These are phyloP conservation scores for Philypnodon macrostomus DNA, from an alignment of 2,797 vertebrate species.

Conservation along the genomic window DNA sequence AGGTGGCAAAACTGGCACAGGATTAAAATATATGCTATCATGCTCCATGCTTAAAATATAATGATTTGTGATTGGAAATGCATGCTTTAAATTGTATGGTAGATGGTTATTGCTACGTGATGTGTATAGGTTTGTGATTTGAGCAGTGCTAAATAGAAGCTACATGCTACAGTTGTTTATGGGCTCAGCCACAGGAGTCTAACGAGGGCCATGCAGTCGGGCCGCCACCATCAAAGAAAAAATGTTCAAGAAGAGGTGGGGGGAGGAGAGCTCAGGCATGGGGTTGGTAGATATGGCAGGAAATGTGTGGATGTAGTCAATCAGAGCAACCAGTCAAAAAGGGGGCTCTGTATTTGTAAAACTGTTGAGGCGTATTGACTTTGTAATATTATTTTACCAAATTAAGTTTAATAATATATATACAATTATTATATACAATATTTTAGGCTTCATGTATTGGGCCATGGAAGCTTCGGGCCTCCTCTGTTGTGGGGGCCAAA, in stretches of 20 bases:
- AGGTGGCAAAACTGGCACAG: slow-evolving; percentile 3
- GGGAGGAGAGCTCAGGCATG: slow-evolving; percentile 44
- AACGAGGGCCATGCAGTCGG: slow-evolving; percentile 60
- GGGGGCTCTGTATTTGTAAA: too few species aligned
- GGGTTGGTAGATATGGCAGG: too few species aligned
- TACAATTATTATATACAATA: too few species aligned
- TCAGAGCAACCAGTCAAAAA: slow-evolving; percentile 22
- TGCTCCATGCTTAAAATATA: slow-evolving; percentile 18
- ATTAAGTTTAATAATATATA: too few species aligned
- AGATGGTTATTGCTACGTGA: slow-evolving; percentile 26
- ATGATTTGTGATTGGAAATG: slow-evolving; percentile 15
- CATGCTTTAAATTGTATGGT: slow-evolving; percentile 17
- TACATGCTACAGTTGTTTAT: slow-evolving; percentile 61
- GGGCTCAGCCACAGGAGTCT: slow-evolving; percentile 62
- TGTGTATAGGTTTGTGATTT: slow-evolving; percentile 32
- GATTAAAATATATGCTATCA: slow-evolving; percentile 13
- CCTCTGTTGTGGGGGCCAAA: slow-evolving; percentile 45
- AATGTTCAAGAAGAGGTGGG: too few species aligned
- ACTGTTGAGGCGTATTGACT: too few species aligned
- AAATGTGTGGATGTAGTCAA: slow-evolving; percentile 41
- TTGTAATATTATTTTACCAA: too few species aligned
- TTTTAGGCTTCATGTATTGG: too few species aligned
- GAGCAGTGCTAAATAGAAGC: slow-evolving; percentile 35
- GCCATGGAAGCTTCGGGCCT: too few species aligned
- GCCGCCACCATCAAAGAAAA: too few species aligned